phyloP scores from a whole-genome alignment of 2,888 invertebrate genomes.

The Caenorhabditis doughertyi region DNA sequence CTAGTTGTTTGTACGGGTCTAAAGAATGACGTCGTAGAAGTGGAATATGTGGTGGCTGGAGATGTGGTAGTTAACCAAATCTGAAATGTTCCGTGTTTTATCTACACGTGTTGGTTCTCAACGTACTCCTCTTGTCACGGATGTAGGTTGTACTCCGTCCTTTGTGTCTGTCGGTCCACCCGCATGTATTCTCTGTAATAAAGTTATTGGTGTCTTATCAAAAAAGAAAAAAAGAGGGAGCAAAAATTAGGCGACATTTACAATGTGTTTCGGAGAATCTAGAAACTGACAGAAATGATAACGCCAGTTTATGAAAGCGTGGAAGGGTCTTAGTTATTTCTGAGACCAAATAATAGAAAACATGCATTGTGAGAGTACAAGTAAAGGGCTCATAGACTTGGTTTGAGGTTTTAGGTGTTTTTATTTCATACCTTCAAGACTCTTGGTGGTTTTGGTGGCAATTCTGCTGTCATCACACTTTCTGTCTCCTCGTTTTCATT shows the following conservation, averaged over 20 bases:
- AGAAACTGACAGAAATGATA: neutral
- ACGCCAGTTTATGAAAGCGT: no score
- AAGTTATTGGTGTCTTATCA: conserved; percentile 31
- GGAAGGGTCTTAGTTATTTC: no score
- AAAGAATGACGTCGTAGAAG: conserved; percentile 46
- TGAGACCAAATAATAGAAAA: no score
- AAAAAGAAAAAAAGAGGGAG: neutral
- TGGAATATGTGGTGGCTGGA: conserved; percentile 42
- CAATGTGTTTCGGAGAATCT: conserved; percentile 11
- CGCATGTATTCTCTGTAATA: conserved; percentile 63
- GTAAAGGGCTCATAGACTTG: no score
- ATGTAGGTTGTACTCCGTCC: conserved; percentile 58
- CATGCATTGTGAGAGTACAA: no score
- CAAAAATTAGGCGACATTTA: neutral
- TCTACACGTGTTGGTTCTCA: conserved; percentile 3
- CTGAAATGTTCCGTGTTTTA: conserved; percentile 8
- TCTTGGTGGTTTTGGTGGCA: conserved; percentile 49
- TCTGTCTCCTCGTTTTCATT: conserved; percentile 50
- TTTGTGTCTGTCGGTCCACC: conserved; percentile 52
- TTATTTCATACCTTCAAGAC: conserved; percentile 54
- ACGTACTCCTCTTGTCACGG: conserved; percentile 54
- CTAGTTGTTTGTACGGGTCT: conserved; percentile 46
- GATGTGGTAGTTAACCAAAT: conserved; percentile 38
- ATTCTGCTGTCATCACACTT: conserved; percentile 46
- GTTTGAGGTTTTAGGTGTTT: no score